Percentiles rank a stretch among this genome's conserved stretches.
Evolutionary conservation across 1,140 invertebrate species (phyloP).

Genomic region (Drosophila ambigua): DNA sequence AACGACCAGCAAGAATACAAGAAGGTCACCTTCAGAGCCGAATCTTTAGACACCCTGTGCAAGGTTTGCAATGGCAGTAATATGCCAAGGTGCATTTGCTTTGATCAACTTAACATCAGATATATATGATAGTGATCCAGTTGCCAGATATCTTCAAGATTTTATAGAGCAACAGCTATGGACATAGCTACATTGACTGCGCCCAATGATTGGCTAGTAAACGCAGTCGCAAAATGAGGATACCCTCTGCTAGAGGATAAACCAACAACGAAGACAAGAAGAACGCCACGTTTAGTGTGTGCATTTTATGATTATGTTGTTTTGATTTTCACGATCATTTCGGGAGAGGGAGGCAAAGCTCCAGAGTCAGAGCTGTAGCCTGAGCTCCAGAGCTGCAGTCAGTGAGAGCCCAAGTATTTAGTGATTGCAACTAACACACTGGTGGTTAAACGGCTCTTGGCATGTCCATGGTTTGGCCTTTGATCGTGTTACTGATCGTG

Average conservation of each 20-base stretch:
- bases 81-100: too few species aligned
- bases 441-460: constrained; percentile 31
- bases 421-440: constrained; percentile 57
- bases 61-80: too few species aligned
- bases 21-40: not conserved
- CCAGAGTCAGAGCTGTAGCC: too few species aligned
- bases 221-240: too few species aligned
- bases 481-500: constrained; percentile 81
- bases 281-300: constrained; percentile 75
- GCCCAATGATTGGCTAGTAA: too few species aligned
- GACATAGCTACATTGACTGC: too few species aligned
- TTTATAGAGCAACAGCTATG: too few species aligned
- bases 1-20: constrained; percentile 21
- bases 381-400: not conserved
- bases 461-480: constrained; percentile 55
- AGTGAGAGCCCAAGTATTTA: constrained; percentile 61
- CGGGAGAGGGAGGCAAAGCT: too few species aligned
- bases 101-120: too few species aligned
- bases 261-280: constrained; percentile 55
- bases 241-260: not conserved
- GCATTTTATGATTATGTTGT: constrained; percentile 82
- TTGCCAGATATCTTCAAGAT: too few species aligned
- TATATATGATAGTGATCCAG: too few species aligned
- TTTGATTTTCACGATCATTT: constrained; percentile 80
- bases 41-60: too few species aligned